Percentiles rank a stretch among this genome's conserved stretches.
Evolutionary conservation across 2,888 invertebrate species (phyloP).

Genomic region (Neria commutata): DNA sequence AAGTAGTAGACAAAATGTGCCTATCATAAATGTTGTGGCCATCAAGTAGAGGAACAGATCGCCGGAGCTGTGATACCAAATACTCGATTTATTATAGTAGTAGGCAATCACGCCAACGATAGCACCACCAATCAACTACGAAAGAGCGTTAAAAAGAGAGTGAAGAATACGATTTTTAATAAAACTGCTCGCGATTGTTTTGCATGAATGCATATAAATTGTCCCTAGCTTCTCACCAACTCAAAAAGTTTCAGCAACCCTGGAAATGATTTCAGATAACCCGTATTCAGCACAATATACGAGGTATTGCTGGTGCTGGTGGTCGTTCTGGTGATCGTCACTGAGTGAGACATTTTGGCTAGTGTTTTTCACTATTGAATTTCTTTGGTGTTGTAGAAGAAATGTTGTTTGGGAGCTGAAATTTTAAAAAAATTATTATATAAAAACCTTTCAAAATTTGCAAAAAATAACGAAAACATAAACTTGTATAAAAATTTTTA

Average conservation of each 20-base stretch:
- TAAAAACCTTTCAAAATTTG: conserved; percentile 5
- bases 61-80: conserved; percentile 51
- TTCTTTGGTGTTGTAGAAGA: conserved; percentile 15
- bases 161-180: background rate
- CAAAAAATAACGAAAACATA: background rate
- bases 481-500: background rate
- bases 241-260: conserved; percentile 83
- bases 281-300: conserved; percentile 79
- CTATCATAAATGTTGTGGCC: conserved; percentile 78
- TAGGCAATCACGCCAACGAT: conserved; percentile 75
- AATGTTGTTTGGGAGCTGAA: conserved; percentile 23
- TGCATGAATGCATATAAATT: background rate
- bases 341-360: conserved; percentile 81
- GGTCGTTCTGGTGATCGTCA: conserved; percentile 86
- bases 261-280: conserved; percentile 78
- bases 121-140: conserved; percentile 77
- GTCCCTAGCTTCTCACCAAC: conserved; percentile 66
- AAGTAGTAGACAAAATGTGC: conserved; percentile 75
- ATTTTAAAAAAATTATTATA: conserved; percentile 5
- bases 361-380: conserved; percentile 16
- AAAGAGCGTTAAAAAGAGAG: conserved; percentile 17
- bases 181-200: background rate
- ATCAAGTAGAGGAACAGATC: conserved; percentile 77
- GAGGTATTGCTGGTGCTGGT: conserved; percentile 80
- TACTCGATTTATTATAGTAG: conserved; percentile 59